Evolutionary conservation across 2,113 vertebrate genomes (phyloP), one percentile per base, ranked within the genome.

Genomic region (Channa maculata): DNA sequence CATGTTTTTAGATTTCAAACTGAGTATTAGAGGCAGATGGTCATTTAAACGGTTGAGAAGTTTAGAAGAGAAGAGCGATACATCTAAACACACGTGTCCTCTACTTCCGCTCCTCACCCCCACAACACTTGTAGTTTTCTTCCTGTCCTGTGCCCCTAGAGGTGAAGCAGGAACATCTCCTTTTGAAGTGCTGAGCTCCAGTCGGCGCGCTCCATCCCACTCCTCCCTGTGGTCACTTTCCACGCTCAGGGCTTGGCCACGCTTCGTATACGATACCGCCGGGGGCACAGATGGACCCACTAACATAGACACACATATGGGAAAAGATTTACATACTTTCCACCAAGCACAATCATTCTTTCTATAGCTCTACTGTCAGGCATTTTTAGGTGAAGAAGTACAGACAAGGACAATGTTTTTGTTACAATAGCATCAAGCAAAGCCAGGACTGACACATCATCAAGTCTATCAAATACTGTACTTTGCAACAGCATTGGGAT

Each of bases 211-310:
- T 13, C 94, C 93, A 49, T 98, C 97, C 96, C 97, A 97, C 37
- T 98, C 97, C 62, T 98, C 97, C 54, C 95, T 96, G 93, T 98
- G 96, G n/a, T 99, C 98, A 3, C 93, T 97, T 65, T 98, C 97
- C 89, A 98, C 96, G 0, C 97, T 99, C 75, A 96, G 95, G 15
- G 98, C 96, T 92, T 99, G 97, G 58, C 95, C 93, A 15, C 97
- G 96, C 92, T 98, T 99, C 0, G 95, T 96, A 71, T 98, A 98
- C 0, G 97, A 97, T 5, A 97, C 95, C 3, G 96, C 95, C 3
- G 98, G 95, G 15, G 98, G 97, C 65, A 99, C 96, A 7, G 96
- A 95, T 0, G 98, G 98, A 38, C 97, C 98, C 65, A 96, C 98
- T 99, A 74, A 41, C 13, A 89, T 76, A 66, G 65, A 71, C 12